Evolutionary conservation across 2,888 invertebrate species (phyloP), one percentile per base, ranked within the genome.

Genomic region (Choristoneura rosaceana): DNA sequence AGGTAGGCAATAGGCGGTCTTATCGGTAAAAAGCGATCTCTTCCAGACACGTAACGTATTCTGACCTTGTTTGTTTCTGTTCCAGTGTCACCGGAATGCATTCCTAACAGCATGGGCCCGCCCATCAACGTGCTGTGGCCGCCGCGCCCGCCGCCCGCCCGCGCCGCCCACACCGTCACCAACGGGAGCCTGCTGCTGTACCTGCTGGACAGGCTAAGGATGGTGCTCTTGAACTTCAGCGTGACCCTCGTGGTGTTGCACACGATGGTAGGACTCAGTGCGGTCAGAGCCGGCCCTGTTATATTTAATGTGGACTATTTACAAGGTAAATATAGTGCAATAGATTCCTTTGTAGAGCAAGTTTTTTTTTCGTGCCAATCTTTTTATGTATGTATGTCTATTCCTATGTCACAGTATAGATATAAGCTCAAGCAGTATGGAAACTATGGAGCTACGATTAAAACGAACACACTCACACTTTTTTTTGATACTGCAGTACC

Each of bases 271-370:
- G 87, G 82, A 82, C 80, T 87, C 63, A 86, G 84, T 74, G 82
- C 80, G 33, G 93, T 89, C 14, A 79, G 79, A 33, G 93, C 91
- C 0, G 91, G 92, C 0, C 93, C 93, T 2, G 92, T 94, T 50
- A 78, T 92, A 75, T 77, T 93, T 14, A 92, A 88, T 77, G 79
- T 93, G 90, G 90, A 92, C 81, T 92, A 93, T 84, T 84, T 90
- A 73, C 93, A 93, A 89, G 93, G 93, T 94, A 83, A 86, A 17
- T 25, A 25, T 25, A 25, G 25, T 25, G 25, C 25, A 25, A 1
- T 25, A 25, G 0, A 0, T 0, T 25, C 25, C 25, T 25, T 25
- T 25, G 2, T 25, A 25, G 25, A 25, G 25, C 25, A 25, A 25
- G 0, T 25, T 25, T 25, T 25, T 25, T 25, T 25, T 25, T 25